Conservation (phyloP, 2,888 invertebrate species). For the Quadriops clusia region DNA sequence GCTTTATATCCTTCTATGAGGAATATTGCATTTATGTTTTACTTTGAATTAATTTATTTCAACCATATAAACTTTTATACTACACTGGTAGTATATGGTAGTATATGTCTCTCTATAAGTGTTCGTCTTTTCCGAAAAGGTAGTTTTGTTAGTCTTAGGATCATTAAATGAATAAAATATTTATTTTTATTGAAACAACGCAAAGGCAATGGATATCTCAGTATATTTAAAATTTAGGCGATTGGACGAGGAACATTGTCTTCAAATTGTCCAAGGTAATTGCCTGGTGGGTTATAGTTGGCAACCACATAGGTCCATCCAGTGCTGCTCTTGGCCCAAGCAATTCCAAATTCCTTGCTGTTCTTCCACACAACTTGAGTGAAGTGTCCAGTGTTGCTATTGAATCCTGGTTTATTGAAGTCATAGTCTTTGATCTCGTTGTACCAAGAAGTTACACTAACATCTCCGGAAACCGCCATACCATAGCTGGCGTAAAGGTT, state of each 20-base stretch:
- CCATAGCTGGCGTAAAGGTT: constrained; percentile 58
- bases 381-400: constrained; percentile 53
- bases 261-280: constrained; percentile 60
- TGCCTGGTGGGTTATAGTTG: constrained; percentile 83
- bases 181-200: no score
- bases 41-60: no score
- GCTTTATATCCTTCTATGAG: no score
- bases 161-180: no score
- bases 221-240: constrained; percentile 32
- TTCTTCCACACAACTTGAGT: constrained; percentile 78
- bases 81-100: no score
- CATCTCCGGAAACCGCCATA: constrained; percentile 51
- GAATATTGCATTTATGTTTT: no score
- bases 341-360: constrained; percentile 62
- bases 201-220: no score
- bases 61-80: no score
- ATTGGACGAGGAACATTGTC: constrained; percentile 61
- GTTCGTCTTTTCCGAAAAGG: no score
- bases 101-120: no score
- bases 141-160: no score
- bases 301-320: constrained; percentile 76
- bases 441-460: constrained; percentile 67
- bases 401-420: constrained; percentile 54
- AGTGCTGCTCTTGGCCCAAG: constrained; percentile 53
- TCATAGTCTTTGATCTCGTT: constrained; percentile 58